Base-by-base conservation (phyloP, 2,888 invertebrate species). In the Diaprepes abbreviatus region DNA sequence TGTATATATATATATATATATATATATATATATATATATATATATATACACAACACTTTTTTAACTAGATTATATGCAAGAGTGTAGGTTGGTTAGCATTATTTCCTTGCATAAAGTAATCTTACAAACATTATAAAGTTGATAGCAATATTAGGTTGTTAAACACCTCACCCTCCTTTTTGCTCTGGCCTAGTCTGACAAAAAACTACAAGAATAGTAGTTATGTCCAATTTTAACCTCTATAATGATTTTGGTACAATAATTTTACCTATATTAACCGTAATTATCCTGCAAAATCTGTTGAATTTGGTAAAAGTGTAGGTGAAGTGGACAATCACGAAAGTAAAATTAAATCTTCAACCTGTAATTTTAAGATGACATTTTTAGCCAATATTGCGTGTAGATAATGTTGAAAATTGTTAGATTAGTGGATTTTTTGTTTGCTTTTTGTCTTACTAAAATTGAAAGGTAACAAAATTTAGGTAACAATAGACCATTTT, bases 281-380 rank as follows among this genome's bases (percentile, higher is more conserved):
- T 50, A n/a, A 50, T 50, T 50, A 50, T 12, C 14, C 28, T 14
- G 48, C 48, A 50, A n/a, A 50, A 43, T 50, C 28, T 50, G 24
- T 50, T 50, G 48, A 16, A 16, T 50, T 50, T 50, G 14, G 48
- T 50, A 50, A 50, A 48, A 28, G 48, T 50, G 48, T 50, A 50
- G 48, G 48, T 24, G 48, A 50, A 28, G 14, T 28, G 7, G 28
- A 28, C 14, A 28, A 24, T 50, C 48, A 50, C 48, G 48, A 50
- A 50, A 12, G 9, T 14, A 16, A 50, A 50, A 50, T 50, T 50
- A 50, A 50, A 50, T 50, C 16, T 28, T 50, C n/a, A 50, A 21
- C 48, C 28, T 28, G 48, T 28, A 50, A 50, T 50, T 50, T 50
- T 31, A 50, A 50, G 14, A 16, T 50, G 48, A 28, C 48, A 50